Base-by-base conservation (phyloP, 1,140 invertebrate genomes). In the Pygmarrhopalites habei region DNA sequence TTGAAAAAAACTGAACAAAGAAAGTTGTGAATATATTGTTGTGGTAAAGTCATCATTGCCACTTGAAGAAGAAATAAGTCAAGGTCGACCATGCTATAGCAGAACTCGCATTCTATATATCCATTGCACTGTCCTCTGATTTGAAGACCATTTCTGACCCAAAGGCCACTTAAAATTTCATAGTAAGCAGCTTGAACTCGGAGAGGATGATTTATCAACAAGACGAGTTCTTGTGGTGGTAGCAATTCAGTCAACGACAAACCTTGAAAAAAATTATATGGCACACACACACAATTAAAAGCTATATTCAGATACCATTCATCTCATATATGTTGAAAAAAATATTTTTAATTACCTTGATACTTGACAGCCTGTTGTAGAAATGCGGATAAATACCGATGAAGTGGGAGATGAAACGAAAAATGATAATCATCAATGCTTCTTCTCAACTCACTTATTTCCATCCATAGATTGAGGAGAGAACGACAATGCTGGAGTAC, bases 51-150 rank as follows among this genome's bases (percentile, higher is more conserved):
- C 2, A 88, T 91, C 39, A 90, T 90, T 78, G 92, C 95, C 21
- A 97, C 83, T 83, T 95, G 92, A 59, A 95, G 75, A 51, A 97
- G 83, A 79, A 92, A 98, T 39, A 98, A 79, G 79, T 98, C 95
- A 71, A 94, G 89, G 78, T 98, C 95, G 0, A 95, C 89, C 89
- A 97, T 95, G 1, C 93, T 96, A 77, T n/a, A n/a, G 25, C 92
- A 96, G 78, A 98, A 98, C 78, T 98, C 95, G 63, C 91, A 94
- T 75, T 98, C 94, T 67, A 97, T 92, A 74, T 98, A 98, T 21
- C 94, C 97, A 92, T 98, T 97, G 4, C n/a, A n/a, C n/a, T 98
- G 95, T 17, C 93, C 93, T 77, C 93, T 93, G 68, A 98, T 97
- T 81, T 98, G 95, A 1, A 96, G 79, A 1, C 95, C 95, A 79